phyloP scores from a whole-genome alignment of 2,797 vertebrate species.

The Chelidonichthys spinosus region DNA sequence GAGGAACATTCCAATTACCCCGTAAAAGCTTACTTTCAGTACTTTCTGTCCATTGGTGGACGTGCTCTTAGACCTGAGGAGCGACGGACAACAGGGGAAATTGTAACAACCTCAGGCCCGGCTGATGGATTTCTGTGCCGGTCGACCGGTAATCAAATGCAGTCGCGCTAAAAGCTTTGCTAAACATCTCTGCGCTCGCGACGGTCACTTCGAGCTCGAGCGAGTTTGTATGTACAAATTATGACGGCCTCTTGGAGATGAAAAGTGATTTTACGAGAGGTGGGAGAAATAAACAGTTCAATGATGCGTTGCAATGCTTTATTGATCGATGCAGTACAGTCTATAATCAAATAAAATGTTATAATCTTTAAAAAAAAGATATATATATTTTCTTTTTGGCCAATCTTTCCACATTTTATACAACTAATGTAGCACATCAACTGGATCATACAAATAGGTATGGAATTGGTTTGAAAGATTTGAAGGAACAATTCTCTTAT shows the following conservation, averaged over 20 bases:
- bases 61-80: neutral
- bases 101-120: neutral
- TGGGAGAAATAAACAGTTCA: too few relatives aligned
- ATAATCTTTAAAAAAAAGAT: too few relatives aligned
- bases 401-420: too few relatives aligned
- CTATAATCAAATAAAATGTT: too few relatives aligned
- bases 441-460: too few relatives aligned
- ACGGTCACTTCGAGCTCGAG: neutral
- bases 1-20: neutral
- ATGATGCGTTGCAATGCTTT: too few relatives aligned
- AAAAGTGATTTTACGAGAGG: too few relatives aligned
- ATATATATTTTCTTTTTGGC: too few relatives aligned
- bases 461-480: too few relatives aligned
- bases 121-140: neutral
- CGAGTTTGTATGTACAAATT: neutral
- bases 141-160: neutral
- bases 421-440: too few relatives aligned
- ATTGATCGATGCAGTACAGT: too few relatives aligned
- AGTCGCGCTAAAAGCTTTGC: neutral
- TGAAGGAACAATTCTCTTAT: too few relatives aligned
- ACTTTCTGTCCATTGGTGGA: neutral
- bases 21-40: neutral
- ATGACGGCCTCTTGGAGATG: neutral
- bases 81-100: conserved; percentile 3
- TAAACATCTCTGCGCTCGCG: neutral